Percentiles rank a stretch among this genome's conserved stretches.
Evolutionary conservation across 1,140 invertebrate species (phyloP).

Genomic region (Pantala flavescens): DNA sequence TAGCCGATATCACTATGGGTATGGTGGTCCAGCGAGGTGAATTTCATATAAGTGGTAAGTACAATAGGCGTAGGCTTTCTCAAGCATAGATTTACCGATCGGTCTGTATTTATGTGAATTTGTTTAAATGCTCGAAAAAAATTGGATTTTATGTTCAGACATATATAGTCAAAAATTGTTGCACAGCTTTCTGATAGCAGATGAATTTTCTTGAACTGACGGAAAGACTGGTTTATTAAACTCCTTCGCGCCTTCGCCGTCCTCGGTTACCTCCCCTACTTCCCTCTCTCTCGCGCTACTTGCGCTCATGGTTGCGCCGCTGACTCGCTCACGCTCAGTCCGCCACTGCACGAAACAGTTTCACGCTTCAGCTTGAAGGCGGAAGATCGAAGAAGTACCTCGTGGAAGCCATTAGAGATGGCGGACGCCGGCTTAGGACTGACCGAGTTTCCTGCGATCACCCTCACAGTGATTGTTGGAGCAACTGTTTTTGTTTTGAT

Average conservation of each 20-base stretch:
- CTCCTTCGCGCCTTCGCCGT: not conserved
- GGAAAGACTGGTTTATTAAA: not conserved
- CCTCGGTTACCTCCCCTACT: not conserved
- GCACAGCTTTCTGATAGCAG: too few relatives aligned
- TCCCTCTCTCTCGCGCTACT: not conserved
- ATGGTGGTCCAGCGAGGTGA: too few relatives aligned
- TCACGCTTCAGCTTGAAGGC: not conserved
- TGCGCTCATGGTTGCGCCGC: slow-evolving; percentile 5
- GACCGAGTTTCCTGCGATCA: slow-evolving; percentile 2
- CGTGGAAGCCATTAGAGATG: not conserved
- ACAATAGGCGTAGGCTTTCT: too few relatives aligned
- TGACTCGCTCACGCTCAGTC: not conserved
- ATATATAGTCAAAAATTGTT: too few relatives aligned
- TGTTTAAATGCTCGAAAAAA: too few relatives aligned
- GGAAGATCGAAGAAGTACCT: not conserved
- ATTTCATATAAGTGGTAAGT: too few relatives aligned
- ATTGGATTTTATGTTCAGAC: too few relatives aligned
- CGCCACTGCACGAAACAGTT: not conserved
- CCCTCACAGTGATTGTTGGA: not conserved
- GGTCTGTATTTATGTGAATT: too few relatives aligned
- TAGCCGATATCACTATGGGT: too few relatives aligned
- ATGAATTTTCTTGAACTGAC: not conserved
- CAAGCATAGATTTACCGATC: too few relatives aligned
- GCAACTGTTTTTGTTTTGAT: slow-evolving; percentile 2
- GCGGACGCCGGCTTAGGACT: not conserved